Percentiles rank a stretch among this genome's conserved stretches.
phyloP scores from a whole-genome alignment of 35 echinoderm and acorn worm species.

The Apostichopus parvimensis region DNA sequence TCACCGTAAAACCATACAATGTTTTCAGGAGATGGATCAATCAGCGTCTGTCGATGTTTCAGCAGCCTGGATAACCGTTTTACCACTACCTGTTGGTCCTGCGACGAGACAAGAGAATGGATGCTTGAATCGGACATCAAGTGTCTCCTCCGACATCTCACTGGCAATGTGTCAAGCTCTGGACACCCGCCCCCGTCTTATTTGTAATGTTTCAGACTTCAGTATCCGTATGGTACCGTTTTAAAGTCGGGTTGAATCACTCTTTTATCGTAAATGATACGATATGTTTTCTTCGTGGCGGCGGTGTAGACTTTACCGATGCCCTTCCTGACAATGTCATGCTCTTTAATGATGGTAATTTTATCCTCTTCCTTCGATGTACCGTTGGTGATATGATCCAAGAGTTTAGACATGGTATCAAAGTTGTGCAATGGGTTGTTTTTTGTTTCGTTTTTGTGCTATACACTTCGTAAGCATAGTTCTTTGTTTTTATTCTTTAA shows the following conservation, averaged over 20 bases:
- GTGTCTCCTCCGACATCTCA: too few species aligned
- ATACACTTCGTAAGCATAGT: constrained; percentile 41
- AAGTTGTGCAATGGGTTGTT: constrained; percentile 20
- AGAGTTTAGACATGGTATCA: constrained; percentile 1
- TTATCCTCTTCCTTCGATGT: neutral
- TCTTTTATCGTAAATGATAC: neutral
- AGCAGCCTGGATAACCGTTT: too few species aligned
- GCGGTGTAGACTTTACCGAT: neutral
- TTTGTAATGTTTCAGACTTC: too few species aligned
- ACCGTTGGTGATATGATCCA: constrained; percentile 2
- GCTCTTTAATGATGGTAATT: neutral
- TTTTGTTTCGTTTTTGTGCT: neutral
- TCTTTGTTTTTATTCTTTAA: neutral
- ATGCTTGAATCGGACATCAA: too few species aligned
- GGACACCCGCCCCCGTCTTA: too few species aligned
- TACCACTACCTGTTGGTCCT: too few species aligned
- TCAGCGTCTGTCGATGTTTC: too few species aligned
- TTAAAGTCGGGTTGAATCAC: neutral
- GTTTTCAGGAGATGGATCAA: too few species aligned
- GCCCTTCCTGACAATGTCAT: neutral
- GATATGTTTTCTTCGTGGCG: neutral
- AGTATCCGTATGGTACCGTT: neutral
- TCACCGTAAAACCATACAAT: too few species aligned
- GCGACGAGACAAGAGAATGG: too few species aligned
- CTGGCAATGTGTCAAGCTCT: too few species aligned